These are phyloP conservation scores for Todus mexicanus DNA, from an alignment of 2,797 vertebrate species.

Conservation along the genomic window DNA sequence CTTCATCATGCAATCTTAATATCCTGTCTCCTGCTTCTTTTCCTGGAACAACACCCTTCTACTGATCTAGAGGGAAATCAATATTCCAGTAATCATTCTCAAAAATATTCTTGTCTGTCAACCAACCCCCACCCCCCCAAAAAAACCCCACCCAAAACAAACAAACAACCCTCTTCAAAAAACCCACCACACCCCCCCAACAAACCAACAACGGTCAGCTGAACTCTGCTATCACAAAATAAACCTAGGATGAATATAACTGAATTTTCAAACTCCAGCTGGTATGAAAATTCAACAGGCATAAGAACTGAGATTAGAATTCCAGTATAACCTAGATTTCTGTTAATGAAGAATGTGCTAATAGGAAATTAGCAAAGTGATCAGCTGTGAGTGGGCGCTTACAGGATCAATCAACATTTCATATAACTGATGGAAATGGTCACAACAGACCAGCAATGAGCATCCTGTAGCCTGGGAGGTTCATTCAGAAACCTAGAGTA, in stretches of 20 bases:
- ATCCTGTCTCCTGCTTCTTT: neutral
- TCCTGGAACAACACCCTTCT: neutral
- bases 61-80: neutral
- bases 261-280: neutral
- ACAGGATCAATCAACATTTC: neutral
- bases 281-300: neutral
- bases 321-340: neutral
- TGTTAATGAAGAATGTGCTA: neutral
- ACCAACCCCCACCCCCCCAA: neutral
- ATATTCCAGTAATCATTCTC: neutral
- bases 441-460: neutral
- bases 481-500: neutral
- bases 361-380: neutral
- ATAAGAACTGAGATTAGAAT: neutral
- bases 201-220: neutral
- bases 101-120: neutral
- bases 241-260: neutral
- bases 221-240: neutral
- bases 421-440: neutral
- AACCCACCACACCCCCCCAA: neutral
- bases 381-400: neutral
- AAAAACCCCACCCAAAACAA: neutral
- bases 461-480: neutral
- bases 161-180: neutral
- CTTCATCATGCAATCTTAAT: neutral